A percentile compares a stretch with the other conserved stretches of the same genome.
phyloP scores from a whole-genome alignment of 1,140 invertebrate genomes.

The Globodera rostochiensis region DNA sequence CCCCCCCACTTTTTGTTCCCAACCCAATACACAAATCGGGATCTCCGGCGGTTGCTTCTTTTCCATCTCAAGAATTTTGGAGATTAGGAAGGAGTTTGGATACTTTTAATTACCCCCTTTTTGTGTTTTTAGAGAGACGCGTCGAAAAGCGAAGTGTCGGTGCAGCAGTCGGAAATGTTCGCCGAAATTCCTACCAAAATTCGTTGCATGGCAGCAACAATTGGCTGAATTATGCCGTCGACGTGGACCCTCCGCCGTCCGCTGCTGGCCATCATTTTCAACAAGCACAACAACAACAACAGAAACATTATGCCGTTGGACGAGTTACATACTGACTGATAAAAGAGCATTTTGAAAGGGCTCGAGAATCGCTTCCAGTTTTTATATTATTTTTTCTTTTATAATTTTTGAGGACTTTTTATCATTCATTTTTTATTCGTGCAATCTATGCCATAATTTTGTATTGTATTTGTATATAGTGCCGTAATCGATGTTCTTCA shows the following conservation, averaged over 20 bases:
- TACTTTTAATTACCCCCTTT: neutral
- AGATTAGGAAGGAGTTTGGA: neutral
- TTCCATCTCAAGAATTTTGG: neutral
- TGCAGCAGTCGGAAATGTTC: slow-evolving; percentile 11
- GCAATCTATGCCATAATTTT: neutral
- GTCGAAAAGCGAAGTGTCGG: slow-evolving; percentile 6
- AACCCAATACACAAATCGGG: too few species aligned
- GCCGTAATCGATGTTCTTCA: neutral
- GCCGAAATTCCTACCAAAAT: slow-evolving; percentile 51
- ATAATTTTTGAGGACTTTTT: neutral
- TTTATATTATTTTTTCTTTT: slow-evolving; percentile 17
- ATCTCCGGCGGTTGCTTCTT: too few species aligned
- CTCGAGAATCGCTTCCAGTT: neutral
- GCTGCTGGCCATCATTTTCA: too few species aligned
- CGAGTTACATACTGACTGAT: neutral
- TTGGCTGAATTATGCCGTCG: slow-evolving; percentile 25
- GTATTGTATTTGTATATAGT: too few species aligned
- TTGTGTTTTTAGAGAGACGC: neutral
- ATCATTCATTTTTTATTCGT: slow-evolving; percentile 5
- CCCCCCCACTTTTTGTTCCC: too few species aligned
- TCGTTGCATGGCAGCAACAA: slow-evolving; percentile 34
- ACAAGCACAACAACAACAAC: too few species aligned
- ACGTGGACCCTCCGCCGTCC: too few species aligned
- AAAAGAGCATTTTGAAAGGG: neutral
- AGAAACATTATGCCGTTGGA: too few species aligned